Conservation (phyloP, 2,888 invertebrate species). For the Eupithecia subfuscata region DNA sequence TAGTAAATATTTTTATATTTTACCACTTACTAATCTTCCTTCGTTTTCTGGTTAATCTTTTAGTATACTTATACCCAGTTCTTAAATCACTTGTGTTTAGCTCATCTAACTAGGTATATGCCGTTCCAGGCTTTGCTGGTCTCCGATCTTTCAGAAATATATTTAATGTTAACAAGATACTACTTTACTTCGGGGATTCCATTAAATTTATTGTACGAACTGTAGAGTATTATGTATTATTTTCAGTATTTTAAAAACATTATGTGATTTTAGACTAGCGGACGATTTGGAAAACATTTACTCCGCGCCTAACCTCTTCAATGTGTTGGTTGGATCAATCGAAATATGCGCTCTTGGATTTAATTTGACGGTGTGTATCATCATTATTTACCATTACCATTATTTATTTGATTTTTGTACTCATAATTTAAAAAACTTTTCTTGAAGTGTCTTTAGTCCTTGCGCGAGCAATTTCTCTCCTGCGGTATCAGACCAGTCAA, state of each 20-base stretch:
- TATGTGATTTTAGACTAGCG: constrained; percentile 58
- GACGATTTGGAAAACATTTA: constrained; percentile 73
- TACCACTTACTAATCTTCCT: not conserved
- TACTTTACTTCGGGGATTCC: no score
- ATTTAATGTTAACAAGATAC: no score
- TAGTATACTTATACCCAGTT: not conserved
- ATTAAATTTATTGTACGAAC: no score
- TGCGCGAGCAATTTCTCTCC: not conserved
- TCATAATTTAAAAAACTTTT: not conserved
- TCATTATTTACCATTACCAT: not conserved
- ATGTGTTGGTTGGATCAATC: constrained; percentile 69
- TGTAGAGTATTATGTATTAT: no score
- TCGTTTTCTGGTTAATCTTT: not conserved
- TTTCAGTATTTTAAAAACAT: no score
- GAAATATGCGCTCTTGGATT: constrained; percentile 76
- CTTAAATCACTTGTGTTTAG: not conserved
- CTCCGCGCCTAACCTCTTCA: constrained; percentile 68
- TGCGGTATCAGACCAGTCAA: not conserved
- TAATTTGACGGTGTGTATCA: constrained; percentile 64
- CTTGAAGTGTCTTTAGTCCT: not conserved
- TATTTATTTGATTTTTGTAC: not conserved
- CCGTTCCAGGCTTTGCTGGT: not conserved
- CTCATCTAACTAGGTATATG: not conserved
- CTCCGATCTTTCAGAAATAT: no score
- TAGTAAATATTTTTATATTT: not conserved